Evolutionary conservation across 2,113 vertebrate genomes (phyloP), one percentile per base, ranked within the genome.

Genomic region (Platycercus adscitus): DNA sequence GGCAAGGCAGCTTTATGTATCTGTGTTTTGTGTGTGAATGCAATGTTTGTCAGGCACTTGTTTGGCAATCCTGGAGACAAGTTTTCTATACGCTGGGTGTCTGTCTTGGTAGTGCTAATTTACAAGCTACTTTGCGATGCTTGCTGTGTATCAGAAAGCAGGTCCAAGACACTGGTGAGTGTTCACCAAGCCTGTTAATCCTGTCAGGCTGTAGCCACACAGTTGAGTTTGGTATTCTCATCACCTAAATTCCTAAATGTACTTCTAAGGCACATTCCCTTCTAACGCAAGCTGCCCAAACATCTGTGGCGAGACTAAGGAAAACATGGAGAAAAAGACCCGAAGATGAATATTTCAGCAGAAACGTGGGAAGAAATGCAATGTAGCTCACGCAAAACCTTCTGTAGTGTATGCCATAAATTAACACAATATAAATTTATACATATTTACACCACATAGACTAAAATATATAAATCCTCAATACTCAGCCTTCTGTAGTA

Each of bases 401-500:
- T 98, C 98, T 98, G 98, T 97, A 98, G 97, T 63, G 61, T 97
- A 97, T 98, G 97, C 97, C 98, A 98, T 98, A 98, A 98, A 98
- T 98, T 98, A 98, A 97, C 98, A 98, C 98, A 98, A 98, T 98
- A 97, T 98, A 98, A 98, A 98, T 98, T 98, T 98, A 98, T 98
- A 98, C 97, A 98, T 98, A 97, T 98, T 98, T 98, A 98, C 97
- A 98, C 97, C 97, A 98, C 97, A 97, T 96, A 97, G 98, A 96
- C 97, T 98, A 97, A 98, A 98, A 98, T 98, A 98, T 98, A 98
- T 98, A 98, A 98, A 98, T 98, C 96, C 95, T 98, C 98, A 98
- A 97, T 98, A 97, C 96, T 98, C 97, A 97, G 95, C 97, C 96
- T 97, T 96, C 96, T 97, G 96, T 97, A 96, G 97, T 97, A 98